Conservation (phyloP, 2,113 vertebrate genomes). For the Mormyrus iriodes region DNA sequence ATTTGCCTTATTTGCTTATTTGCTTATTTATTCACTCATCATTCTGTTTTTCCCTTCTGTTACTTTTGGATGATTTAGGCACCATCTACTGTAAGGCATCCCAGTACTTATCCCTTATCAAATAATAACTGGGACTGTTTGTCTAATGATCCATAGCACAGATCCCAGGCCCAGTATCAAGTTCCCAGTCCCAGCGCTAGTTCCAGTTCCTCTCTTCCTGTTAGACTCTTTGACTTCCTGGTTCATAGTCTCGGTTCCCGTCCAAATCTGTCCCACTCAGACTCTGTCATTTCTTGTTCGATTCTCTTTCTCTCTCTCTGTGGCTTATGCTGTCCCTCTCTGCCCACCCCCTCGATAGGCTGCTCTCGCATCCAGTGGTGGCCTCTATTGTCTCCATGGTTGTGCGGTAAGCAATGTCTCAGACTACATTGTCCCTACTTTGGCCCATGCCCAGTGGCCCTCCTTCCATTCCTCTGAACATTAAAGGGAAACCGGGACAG, state of each 20-base stretch:
- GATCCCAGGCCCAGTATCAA: background rate
- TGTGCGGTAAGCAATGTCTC: constrained; percentile 72
- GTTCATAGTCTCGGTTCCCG: background rate
- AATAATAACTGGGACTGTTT: background rate
- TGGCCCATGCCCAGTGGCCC: constrained; percentile 8
- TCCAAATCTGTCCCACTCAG: background rate
- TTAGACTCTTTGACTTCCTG: background rate
- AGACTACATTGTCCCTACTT: constrained; percentile 48
- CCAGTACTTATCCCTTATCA: background rate
- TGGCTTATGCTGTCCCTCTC: background rate
- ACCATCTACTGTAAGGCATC: background rate
- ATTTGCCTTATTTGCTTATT: background rate
- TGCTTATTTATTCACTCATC: background rate
- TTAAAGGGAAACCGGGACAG: background rate
- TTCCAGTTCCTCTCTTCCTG: background rate
- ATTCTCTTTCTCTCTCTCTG: background rate
- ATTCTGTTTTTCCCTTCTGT: background rate
- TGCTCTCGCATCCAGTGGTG: constrained; percentile 81
- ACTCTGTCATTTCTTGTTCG: background rate
- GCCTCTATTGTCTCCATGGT: constrained; percentile 87
- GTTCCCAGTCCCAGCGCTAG: constrained; percentile 21
- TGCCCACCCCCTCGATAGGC: constrained; percentile 59
- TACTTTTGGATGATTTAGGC: background rate
- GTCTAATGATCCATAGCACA: constrained; percentile 16
- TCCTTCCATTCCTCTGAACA: background rate